A percentile compares a stretch with the other conserved stretches of the same genome.
Conservation (phyloP, 2,888 invertebrate species). For the Philonicus albiceps region DNA sequence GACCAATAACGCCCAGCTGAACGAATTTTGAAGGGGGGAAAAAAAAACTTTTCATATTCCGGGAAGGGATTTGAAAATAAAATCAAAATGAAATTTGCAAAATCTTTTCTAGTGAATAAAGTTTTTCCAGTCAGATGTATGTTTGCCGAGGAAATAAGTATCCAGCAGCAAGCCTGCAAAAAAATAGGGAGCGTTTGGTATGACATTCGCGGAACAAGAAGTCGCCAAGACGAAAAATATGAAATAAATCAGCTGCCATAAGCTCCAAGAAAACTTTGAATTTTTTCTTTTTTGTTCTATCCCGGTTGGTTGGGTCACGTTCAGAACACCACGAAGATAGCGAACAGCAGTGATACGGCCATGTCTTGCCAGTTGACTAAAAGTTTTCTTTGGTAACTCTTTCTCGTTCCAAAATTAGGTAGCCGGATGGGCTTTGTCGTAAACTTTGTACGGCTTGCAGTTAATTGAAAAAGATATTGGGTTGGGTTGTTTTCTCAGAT, state of each 20-base stretch:
- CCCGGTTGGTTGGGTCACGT: slow-evolving; percentile 40
- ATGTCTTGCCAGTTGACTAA: slow-evolving; percentile 33
- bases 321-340: slow-evolving; percentile 33
- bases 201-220: slow-evolving; percentile 38
- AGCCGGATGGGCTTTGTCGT: slow-evolving; percentile 33
- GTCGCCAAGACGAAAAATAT: slow-evolving; percentile 39
- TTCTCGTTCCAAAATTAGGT: slow-evolving; percentile 8
- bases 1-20: background rate
- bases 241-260: slow-evolving; percentile 47
- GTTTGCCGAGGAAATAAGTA: slow-evolving; percentile 7
- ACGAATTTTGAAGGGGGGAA: background rate
- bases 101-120: slow-evolving; percentile 33
- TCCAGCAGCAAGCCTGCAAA: background rate
- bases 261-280: slow-evolving; percentile 45
- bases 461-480: slow-evolving; percentile 36
- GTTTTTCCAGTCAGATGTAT: background rate
- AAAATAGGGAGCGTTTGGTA: background rate
- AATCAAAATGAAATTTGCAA: slow-evolving; percentile 45
- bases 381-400: slow-evolving; percentile 12
- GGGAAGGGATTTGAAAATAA: slow-evolving; percentile 38
- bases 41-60: slow-evolving; percentile 45
- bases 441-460: slow-evolving; percentile 32
- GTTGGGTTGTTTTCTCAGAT: background rate
- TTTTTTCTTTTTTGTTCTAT: slow-evolving; percentile 41
- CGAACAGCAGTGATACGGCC: slow-evolving; percentile 36